Conservation (phyloP, 1,140 invertebrate genomes). For the Pomacea maculata region DNA sequence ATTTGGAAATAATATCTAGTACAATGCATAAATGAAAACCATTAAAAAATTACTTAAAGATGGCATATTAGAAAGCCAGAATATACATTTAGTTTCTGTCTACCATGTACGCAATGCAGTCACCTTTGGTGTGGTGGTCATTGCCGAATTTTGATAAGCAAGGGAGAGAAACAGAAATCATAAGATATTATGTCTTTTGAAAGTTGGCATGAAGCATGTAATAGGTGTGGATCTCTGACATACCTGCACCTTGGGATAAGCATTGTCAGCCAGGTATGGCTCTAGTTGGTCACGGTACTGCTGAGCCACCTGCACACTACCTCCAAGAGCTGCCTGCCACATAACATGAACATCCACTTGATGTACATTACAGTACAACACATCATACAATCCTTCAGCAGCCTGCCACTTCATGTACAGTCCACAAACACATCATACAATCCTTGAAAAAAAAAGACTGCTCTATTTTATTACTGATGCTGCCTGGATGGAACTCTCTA, state of each 20-base stretch:
- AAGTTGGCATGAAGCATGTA: too few relatives aligned
- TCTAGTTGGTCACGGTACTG: slow-evolving; percentile 42
- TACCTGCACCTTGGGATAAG: slow-evolving; percentile 53
- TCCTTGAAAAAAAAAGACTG: background rate
- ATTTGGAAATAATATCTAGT: too few relatives aligned
- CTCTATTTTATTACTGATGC: background rate
- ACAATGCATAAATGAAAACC: too few relatives aligned
- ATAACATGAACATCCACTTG: background rate
- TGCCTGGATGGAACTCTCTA: too few relatives aligned
- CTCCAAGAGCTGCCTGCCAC: slow-evolving; percentile 48
- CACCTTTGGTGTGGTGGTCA: too few relatives aligned
- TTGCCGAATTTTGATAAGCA: too few relatives aligned
- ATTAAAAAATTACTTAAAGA: too few relatives aligned
- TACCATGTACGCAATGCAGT: too few relatives aligned
- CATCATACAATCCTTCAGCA: slow-evolving; percentile 1
- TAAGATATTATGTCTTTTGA: too few relatives aligned
- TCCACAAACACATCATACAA: background rate
- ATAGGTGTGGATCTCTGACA: background rate
- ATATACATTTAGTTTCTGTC: too few relatives aligned
- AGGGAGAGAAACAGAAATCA: too few relatives aligned
- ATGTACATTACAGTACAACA: background rate
- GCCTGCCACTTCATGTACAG: slow-evolving; percentile 30
- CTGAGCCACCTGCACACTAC: slow-evolving; percentile 30
- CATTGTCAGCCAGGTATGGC: slow-evolving; percentile 49
- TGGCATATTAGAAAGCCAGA: too few relatives aligned